Evolutionary conservation across 2,888 invertebrate species (phyloP), one percentile per base, ranked within the genome.

Genomic region (Acanthoscelides obtectus): DNA sequence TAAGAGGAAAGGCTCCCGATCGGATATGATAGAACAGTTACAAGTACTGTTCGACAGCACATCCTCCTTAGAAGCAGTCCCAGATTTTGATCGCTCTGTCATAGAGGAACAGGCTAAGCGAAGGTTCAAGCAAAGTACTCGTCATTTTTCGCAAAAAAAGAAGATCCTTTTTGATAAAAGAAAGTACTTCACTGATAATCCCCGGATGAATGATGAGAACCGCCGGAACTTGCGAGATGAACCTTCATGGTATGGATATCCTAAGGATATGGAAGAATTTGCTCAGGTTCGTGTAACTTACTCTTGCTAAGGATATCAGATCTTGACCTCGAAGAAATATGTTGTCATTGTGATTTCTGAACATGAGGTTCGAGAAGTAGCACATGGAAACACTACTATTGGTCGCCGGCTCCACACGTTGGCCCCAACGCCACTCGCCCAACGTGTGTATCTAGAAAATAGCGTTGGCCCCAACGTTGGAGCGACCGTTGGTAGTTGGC

Each of bases 161-260:
- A 17, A 45, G 17, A 45, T 45, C 1, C 17, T 45, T 12, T 45
- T 45, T 12, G 45, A 45, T 12, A 45, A 45, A 45, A 45, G 45
- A 17, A 74, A 75, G 20, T 79, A 78, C 25, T 79, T 79, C 22
- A 77, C 79, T 8, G 70, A 77, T 1, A 77, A 75, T 8, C 68
- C 70, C n/a, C 72, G 73, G n/a, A 72, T 79, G 22, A 70, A 76
- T 66, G 73, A 75, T 20, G 22, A 22, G 2, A 78, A 78, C 65
- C 66, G 69, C 17, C 74, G 68, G 66, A 73, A 78, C 70, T 5
- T 79, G 21, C 25, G 65, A 20, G 74, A 75, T 25, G 86, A 87
- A 76, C 82, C 83, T 64, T 84, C 85, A 0, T 87, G 87, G 0
- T 88, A 86, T 75, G 73, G 77, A 25, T 84, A 84, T 74, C 86